Percentiles rank a stretch among this genome's conserved stretches.
These are phyloP conservation scores for Oscheius sp. DNA, from an alignment of 2,888 invertebrate genomes.

Conservation along the genomic window DNA sequence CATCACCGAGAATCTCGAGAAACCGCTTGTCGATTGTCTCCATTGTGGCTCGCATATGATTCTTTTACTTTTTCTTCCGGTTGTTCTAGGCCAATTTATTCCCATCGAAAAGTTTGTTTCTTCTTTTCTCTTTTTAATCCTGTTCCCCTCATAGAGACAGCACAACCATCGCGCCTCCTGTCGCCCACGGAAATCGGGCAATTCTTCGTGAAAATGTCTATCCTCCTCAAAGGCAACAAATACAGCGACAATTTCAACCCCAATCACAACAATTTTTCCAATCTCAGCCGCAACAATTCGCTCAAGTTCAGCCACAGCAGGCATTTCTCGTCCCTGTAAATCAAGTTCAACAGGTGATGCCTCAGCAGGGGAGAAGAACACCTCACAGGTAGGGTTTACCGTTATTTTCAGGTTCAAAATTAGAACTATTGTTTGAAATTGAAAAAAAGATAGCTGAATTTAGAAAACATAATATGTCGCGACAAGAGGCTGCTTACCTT, in stretches of 20 bases:
- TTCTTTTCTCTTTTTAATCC: neutral
- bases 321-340: neutral
- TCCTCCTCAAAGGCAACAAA: neutral
- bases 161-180: constrained; percentile 28
- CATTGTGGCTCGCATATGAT: neutral
- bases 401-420: too few relatives aligned
- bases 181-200: constrained; percentile 18
- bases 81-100: constrained; percentile 14
- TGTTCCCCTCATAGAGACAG: neutral
- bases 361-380: constrained; percentile 11
- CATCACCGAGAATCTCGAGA: neutral
- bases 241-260: neutral
- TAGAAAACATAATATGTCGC: constrained; percentile 1
- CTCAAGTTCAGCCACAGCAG: neutral
- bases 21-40: neutral
- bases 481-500: constrained; percentile 20
- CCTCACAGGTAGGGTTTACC: constrained; percentile 10
- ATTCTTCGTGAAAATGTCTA: neutral
- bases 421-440: too few relatives aligned
- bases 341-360: neutral
- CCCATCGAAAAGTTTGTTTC: constrained; percentile 6
- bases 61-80: constrained; percentile 6
- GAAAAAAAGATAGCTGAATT: too few relatives aligned
- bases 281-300: neutral
- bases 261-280: neutral